phyloP scores from a whole-genome alignment of 2,888 invertebrate genomes.

The Neria commutata region DNA sequence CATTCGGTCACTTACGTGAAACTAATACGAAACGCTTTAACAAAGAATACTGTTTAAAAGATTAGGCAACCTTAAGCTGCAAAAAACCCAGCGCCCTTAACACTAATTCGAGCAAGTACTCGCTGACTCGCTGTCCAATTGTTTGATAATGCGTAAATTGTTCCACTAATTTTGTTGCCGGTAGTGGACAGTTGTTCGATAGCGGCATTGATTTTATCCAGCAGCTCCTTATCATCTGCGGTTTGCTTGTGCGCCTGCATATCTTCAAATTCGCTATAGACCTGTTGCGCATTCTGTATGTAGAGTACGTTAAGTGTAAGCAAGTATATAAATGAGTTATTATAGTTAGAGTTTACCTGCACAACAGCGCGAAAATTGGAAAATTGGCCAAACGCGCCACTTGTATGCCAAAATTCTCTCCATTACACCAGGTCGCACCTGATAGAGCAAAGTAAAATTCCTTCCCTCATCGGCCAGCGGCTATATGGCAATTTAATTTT shows the following conservation, averaged over 20 bases:
- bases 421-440: slow-evolving; percentile 84
- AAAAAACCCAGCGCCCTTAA: too few species aligned
- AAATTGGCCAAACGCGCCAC: slow-evolving; percentile 90
- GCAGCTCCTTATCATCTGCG: slow-evolving; percentile 51
- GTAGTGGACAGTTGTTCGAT: slow-evolving; percentile 54
- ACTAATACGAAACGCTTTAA: too few species aligned
- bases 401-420: slow-evolving; percentile 93
- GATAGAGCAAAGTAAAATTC: slow-evolving; percentile 81
- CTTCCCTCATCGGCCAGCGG: slow-evolving; percentile 80
- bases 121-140: slow-evolving; percentile 56
- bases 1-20: too few species aligned
- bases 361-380: slow-evolving; percentile 82
- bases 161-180: slow-evolving; percentile 54
- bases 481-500: slow-evolving; percentile 89
- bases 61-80: too few species aligned
- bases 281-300: slow-evolving; percentile 50
- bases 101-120: too few species aligned
- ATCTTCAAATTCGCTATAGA: slow-evolving; percentile 59
- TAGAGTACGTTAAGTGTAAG: background rate
- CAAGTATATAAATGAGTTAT: too few species aligned
- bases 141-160: slow-evolving; percentile 56
- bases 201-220: slow-evolving; percentile 54
- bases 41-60: too few species aligned
- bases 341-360: too few species aligned
- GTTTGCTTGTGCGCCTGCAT: slow-evolving; percentile 52